Evolutionary conservation across 2,113 vertebrate species (phyloP), one percentile per base, ranked within the genome.

Genomic region (Sphaerodactylus townsendi): DNA sequence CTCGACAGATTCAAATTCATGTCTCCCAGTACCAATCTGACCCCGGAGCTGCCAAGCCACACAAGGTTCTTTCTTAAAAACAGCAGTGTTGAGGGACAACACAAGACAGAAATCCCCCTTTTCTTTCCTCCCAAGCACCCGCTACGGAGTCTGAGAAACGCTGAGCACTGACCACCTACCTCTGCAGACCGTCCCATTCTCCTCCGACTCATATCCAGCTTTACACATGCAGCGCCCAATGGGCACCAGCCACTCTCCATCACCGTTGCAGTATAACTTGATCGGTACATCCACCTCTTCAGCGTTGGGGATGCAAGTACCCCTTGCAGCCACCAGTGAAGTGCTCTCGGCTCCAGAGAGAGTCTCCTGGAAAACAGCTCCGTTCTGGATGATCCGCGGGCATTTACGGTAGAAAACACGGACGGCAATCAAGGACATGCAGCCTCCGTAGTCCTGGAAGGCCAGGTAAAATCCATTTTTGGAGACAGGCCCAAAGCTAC

Each of bases 231-330:
- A 99, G 89, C 98, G 97, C 0, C 98, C 98, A 0, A 99, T 99
- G 81, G 98, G 98, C 37, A 99, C 98, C 96, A 99, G 96, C 98
- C 98, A 99, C 92, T 99, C 98, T 4, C 98, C 98, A 0, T 99
- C 98, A 0, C 98, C 98, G 0, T 99, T 99, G 89, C 98, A 99
- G 94, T 99, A 99, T 30, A 99, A 95, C 91, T 99, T 99, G 93
- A 99, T 99, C 9, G 98, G 98, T 69, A 99, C 98, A 0, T 99
- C 98, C 92, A 99, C 98, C 87, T 99, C 98, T 92, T 99, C 98
- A 0, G 97, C 98, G 0, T 99, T 99, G 86, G 96, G 89, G 15
- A 99, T 96, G 86, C 98, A 99, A 0, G 96, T 96, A 0, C 98
- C 98, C 75, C 98, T 94, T 19, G 98, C 98, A 0, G 98, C 97